Evolutionary conservation across 2,797 vertebrate species (phyloP), one percentile per base, ranked within the genome.

Genomic region (Falco cherrug): DNA sequence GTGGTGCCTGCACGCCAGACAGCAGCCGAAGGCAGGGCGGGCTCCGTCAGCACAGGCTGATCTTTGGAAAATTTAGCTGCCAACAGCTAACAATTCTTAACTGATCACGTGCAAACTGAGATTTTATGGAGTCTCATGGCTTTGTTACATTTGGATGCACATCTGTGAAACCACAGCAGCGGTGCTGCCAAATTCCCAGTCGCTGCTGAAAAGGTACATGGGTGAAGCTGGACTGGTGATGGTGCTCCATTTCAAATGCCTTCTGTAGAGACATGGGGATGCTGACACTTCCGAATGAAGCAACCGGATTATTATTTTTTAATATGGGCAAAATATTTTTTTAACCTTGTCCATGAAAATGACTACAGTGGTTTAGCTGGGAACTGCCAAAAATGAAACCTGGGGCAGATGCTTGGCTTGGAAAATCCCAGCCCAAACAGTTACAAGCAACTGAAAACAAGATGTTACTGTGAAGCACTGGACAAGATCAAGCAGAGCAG

Each of bases 381-480:
- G 56, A 93, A 78, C 84, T 89, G 92, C 90, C 86, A 93, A 87
- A 95, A 92, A 80, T 84, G 54, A 95, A 95, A 94, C 95, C 88
- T 94, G 90, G 86, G 84, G 87, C 81, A 94, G 81, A 90, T 71
- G 45, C 53, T 77, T 90, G 71, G 68, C 65, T 85, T 61, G 78
- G 75, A 90, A 93, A 91, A 88, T 47, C 76, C 68, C 80, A 91
- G 59, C 54, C 43, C 57, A 78, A 83, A 91, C 13, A 50, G 87
- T 81, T 83, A 91, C 33, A 85, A 90, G 88, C 18, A 91, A 67
- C 74, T 53, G 85, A 88, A 95, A 95, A 77, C 53, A 95, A 77
- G 84, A 63, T 41, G 53, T 53, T 93, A 31, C 25, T 90, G 75
- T 51, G 57, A 90, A 74, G 57, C 50, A 64, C 41, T 48, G 81